A percentile compares a stretch with the other conserved stretches of the same genome.
These are phyloP conservation scores for Eumerus sabulonum DNA, from an alignment of 2,888 invertebrate genomes.

Conservation along the genomic window DNA sequence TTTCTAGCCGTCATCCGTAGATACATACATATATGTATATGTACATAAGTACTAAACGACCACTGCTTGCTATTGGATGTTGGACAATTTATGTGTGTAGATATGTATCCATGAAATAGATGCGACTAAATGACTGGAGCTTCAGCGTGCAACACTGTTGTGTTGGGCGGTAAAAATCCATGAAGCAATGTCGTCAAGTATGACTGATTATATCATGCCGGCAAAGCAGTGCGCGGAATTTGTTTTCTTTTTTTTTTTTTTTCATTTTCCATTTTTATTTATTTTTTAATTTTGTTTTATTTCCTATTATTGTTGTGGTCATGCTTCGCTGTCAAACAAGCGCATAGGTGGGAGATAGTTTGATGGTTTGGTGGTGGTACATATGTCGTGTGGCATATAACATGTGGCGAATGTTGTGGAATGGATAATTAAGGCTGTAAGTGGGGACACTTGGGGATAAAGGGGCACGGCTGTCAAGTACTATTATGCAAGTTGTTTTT, in stretches of 20 bases:
- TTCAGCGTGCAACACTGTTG: not conserved
- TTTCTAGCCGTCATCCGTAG: not conserved
- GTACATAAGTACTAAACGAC: not conserved
- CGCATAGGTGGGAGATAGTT: too few relatives aligned
- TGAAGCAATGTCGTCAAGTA: conserved; percentile 21
- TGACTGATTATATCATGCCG: conserved; percentile 28
- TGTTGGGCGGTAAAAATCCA: conserved; percentile 23
- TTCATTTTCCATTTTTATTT: conserved; percentile 13
- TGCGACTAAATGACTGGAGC: too few relatives aligned
- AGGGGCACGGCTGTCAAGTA: not conserved
- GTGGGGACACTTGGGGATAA: not conserved
- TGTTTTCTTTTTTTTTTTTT: conserved; percentile 24
- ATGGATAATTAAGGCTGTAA: not conserved
- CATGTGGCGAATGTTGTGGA: not conserved
- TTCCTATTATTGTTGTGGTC: conserved; percentile 9
- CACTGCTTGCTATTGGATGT: too few relatives aligned
- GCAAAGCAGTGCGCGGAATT: conserved; percentile 6
- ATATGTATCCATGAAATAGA: too few relatives aligned
- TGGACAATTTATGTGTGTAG: too few relatives aligned
- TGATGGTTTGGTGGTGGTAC: too few relatives aligned
- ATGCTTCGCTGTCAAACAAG: not conserved
- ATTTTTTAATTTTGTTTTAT: conserved; percentile 22
- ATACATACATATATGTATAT: not conserved
- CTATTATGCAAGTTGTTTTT: conserved; percentile 17
- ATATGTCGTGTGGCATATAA: too few relatives aligned